Percentiles rank a stretch among this genome's conserved stretches.
These are phyloP conservation scores for Neotragus moschatus DNA, from an alignment of 2,113 vertebrate species.

Conservation along the genomic window DNA sequence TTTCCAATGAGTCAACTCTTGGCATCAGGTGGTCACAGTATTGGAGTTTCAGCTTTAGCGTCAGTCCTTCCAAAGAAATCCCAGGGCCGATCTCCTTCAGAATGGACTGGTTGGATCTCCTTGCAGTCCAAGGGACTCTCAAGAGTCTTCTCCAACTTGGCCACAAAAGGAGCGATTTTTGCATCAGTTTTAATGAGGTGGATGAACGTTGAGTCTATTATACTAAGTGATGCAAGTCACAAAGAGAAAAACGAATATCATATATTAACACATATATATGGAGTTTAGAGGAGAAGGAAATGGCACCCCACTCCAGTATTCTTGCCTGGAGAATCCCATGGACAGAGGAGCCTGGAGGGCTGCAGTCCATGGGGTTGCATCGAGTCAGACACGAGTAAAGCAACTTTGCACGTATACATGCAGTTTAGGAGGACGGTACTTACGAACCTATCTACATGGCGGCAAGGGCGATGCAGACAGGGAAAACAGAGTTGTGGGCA, in stretches of 20 bases:
- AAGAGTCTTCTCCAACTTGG: background rate
- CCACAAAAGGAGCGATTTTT: background rate
- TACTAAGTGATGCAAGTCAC: accelerated
- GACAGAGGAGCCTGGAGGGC: background rate
- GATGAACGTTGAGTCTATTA: accelerated
- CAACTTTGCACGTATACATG: accelerated
- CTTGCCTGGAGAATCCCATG: background rate
- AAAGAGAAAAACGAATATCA: background rate
- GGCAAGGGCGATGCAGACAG: background rate
- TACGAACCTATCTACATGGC: no score
- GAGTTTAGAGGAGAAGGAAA: background rate
- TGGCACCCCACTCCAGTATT: background rate
- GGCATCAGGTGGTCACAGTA: accelerated
- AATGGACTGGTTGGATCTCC: no score
- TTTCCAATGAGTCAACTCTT: no score
- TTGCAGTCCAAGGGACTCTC: no score
- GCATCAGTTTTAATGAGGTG: background rate
- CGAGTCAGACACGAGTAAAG: background rate
- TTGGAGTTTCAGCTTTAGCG: no score
- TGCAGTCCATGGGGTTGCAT: background rate
- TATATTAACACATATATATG: background rate
- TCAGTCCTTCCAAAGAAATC: no score
- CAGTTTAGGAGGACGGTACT: background rate
- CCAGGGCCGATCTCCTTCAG: no score
- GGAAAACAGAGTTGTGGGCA: background rate